Evolutionary conservation across 2,888 invertebrate species (phyloP), one percentile per base, ranked within the genome.

Genomic region (Sisyra terminalis): DNA sequence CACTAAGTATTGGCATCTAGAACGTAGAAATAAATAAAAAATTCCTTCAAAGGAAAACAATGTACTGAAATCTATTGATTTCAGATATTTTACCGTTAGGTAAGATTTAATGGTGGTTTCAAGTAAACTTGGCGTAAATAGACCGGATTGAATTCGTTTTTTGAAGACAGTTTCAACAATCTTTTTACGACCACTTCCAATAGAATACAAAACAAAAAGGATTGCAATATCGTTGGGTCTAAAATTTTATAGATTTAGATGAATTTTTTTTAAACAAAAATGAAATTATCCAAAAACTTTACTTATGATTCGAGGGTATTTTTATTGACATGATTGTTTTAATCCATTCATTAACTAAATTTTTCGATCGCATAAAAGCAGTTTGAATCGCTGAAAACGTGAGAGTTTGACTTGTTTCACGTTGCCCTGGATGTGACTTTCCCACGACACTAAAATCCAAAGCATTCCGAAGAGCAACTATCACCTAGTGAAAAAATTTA

Each of bases 141-240:
- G 63, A 32, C 73, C 72, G 2, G 62, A 52, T 58, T 76, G 69
- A 11, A 82, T 67, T 48, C 74, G 71, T 48, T 75, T 73, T 52
- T 70, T 71, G 46, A 83, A 66, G 32, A 76, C 53, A 47, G 63
- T 66, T 55, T 81, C 78, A 13, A 79, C 66, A 49, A 66, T 66
- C 46, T 67, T 67, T 51, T 74, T 73, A 50, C 71, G 72, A 31
- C 70, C 69, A 52, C 71, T 71, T 43, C 69, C 65, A 40, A 67
- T 67, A n/a, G 73, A 66, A 49, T 75, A 71, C 14, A 80, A 58
- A 50, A 80, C 66, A n/a, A 80, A 55, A 13, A 83, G 56, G 47
- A 82, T 63, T 13, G 78, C 59, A 40, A 82, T 64, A 60, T 85
- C 83, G 46, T 84, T 66, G 1, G 80, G 68, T 60, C 75, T 43